Conservation (phyloP, 2,888 invertebrate genomes). For the Drosophila mimica region DNA sequence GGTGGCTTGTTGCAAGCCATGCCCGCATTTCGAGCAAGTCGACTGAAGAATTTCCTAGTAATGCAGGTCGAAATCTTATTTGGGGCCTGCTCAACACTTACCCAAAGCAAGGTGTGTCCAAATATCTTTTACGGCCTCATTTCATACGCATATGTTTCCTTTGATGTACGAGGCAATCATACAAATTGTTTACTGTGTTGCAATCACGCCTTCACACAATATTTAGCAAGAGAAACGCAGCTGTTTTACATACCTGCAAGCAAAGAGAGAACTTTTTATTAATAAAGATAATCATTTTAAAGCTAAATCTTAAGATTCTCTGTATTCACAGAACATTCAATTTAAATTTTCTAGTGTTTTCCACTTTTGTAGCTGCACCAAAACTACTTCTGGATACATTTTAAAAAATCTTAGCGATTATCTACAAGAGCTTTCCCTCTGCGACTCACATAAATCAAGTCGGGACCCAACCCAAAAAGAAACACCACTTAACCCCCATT, state of each 20-base stretch:
- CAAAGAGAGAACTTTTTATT: slow-evolving; percentile 5
- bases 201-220: slow-evolving; percentile 6
- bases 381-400: background rate
- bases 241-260: slow-evolving; percentile 53
- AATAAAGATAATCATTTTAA: background rate
- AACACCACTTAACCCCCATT: slow-evolving; percentile 56
- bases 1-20: slow-evolving; percentile 49
- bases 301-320: background rate
- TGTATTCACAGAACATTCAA: background rate
- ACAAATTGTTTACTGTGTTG: background rate
- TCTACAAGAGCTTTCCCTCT: slow-evolving; percentile 6
- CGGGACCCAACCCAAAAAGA: slow-evolving; percentile 37
- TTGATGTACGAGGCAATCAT: slow-evolving; percentile 5
- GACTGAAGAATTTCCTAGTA: slow-evolving; percentile 44
- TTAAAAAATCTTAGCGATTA: background rate
- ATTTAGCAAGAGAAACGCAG: background rate
- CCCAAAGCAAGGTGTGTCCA: slow-evolving; percentile 43
- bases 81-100: slow-evolving; percentile 5
- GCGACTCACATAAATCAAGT: slow-evolving; percentile 29
- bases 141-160: background rate
- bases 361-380: background rate
- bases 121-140: slow-evolving; percentile 14
- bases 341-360: background rate
- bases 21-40: slow-evolving; percentile 24
- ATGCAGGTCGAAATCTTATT: slow-evolving; percentile 12